These are phyloP conservation scores for Halichoerus grypus DNA, from an alignment of 2,113 vertebrate genomes.

Conservation along the genomic window DNA sequence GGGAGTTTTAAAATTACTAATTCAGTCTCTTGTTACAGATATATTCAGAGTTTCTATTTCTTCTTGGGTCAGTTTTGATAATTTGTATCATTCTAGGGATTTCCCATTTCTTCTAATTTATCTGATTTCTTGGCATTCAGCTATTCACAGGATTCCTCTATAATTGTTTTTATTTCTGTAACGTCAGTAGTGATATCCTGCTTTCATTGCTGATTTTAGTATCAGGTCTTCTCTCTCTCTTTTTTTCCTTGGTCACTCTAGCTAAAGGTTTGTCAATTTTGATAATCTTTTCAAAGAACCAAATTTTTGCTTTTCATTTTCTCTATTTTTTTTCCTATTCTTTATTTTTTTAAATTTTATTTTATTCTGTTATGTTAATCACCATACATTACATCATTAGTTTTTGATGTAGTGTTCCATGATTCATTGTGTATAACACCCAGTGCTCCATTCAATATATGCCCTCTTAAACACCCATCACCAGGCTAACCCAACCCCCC, in stretches of 20 bases:
- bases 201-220: conserved; percentile 4
- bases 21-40: not conserved
- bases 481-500: too few species aligned
- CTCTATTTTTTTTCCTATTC: not conserved
- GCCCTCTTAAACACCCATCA: too few species aligned
- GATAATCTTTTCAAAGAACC: not conserved
- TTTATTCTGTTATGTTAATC: too few species aligned
- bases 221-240: not conserved
- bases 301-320: not conserved
- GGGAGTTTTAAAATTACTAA: conserved; percentile 40
- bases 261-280: not conserved
- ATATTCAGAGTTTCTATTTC: conserved; percentile 8
- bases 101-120: not conserved
- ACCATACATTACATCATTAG: too few species aligned
- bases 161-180: not conserved
- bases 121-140: not conserved
- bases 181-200: not conserved
- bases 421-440: too few species aligned
- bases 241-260: conserved; percentile 12
- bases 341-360: not conserved
- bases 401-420: too few species aligned
- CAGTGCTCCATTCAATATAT: too few species aligned
- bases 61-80: not conserved
- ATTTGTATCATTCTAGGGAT: conserved; percentile 6
- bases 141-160: conserved; percentile 3